Conservation (phyloP, 2,888 invertebrate species). For the Volucella bombylans region DNA sequence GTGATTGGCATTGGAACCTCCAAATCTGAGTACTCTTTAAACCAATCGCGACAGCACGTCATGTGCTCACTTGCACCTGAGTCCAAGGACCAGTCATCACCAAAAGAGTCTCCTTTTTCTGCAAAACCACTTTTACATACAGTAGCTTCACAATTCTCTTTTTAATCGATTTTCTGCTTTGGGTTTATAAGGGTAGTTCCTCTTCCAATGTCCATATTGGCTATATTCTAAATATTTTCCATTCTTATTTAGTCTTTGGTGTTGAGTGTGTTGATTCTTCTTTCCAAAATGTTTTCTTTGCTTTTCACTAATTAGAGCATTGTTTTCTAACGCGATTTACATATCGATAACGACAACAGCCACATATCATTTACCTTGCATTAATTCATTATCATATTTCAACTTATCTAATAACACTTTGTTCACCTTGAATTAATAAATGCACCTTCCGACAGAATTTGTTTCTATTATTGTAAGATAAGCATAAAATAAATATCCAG, state of each 20-base stretch:
- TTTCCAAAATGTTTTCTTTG: not conserved
- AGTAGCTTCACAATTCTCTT: conserved; percentile 17
- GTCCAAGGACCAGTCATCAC: conserved; percentile 50
- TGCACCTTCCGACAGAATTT: no score
- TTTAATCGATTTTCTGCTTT: conserved; percentile 7
- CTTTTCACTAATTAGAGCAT: no score
- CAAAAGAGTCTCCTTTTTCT: conserved; percentile 2
- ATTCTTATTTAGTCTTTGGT: conserved; percentile 1
- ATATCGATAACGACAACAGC: no score
- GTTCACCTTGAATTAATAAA: no score
- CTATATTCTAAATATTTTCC: conserved; percentile 31
- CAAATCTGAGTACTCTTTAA: not conserved
- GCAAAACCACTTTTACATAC: conserved; percentile 26
- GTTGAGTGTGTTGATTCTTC: conserved; percentile 14
- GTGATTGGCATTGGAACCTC: conserved; percentile 38
- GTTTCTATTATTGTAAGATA: no score
- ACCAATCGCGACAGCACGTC: conserved; percentile 20
- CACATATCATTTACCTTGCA: no score
- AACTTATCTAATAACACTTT: no score
- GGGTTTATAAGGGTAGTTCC: conserved; percentile 37
- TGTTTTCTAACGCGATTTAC: no score
- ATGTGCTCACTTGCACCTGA: conserved; percentile 52
- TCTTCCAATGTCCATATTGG: conserved; percentile 43
- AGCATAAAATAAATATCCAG: no score
- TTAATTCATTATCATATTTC: no score